Percentiles rank a stretch among this genome's conserved stretches.
Evolutionary conservation across 2,113 vertebrate genomes (phyloP).

Genomic region (Isichthys henryi): DNA sequence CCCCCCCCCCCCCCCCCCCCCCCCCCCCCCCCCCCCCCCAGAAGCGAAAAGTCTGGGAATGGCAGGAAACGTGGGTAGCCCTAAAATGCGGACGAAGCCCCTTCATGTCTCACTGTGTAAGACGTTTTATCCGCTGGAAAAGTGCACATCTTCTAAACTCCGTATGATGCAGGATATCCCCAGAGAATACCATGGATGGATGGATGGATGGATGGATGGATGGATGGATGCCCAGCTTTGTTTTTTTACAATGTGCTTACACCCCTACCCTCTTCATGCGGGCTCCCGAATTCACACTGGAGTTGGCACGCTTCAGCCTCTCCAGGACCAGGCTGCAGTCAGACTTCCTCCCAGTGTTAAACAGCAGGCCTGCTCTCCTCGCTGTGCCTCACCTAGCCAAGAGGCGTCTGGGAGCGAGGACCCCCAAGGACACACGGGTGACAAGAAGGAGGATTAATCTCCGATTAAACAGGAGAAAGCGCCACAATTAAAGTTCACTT

Average conservation of each 20-base stretch:
- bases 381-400: neutral
- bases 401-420: neutral
- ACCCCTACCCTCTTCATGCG: neutral
- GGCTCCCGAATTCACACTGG: neutral
- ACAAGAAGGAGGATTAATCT: neutral
- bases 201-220: neutral
- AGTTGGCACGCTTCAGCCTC: neutral
- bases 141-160: neutral
- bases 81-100: neutral
- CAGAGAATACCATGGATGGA: neutral
- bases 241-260: neutral
- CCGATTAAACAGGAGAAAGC: conserved; percentile 50
- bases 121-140: neutral
- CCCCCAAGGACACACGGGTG: neutral
- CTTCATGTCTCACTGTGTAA: neutral
- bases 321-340: neutral
- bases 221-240: neutral
- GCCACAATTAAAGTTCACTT: conserved; percentile 48
- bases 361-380: neutral
- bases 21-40: conserved; percentile 41
- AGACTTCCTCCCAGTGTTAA: neutral
- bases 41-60: neutral
- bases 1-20: conserved; percentile 40
- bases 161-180: neutral
- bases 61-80: neutral